Evolutionary conservation across 2,797 vertebrate genomes (phyloP), one percentile per base, ranked within the genome.

Genomic region (Micropoecilia bifurca): DNA sequence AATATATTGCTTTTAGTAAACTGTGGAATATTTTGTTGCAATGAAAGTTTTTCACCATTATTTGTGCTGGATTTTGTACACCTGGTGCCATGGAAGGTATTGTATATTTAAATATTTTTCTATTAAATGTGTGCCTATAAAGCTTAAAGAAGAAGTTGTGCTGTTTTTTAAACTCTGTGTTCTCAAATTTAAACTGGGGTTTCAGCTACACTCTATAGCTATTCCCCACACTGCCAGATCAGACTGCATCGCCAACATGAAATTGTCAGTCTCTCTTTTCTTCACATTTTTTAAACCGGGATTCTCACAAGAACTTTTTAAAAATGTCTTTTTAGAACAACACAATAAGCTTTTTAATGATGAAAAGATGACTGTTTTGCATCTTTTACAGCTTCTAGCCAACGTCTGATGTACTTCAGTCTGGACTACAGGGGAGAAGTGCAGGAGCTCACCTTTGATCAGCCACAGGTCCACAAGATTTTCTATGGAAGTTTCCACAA

Each of bases 401-500:
- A 97, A 90, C 91, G 95, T 10, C 91, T 99, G 94, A 95, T 95
- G 47, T 99, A 98, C 93, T 98, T 99, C 95, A 96, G 96, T 88
- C 97, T 96, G n/a, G 97, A 98, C 93, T 95, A 96, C 92, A 95
- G 97, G 84, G 96, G 96, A 10, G 95, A 96, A 79, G 92, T 97
- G 12, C 98, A 99, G 89, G 96, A 97, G 84, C 94, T 97, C 85
- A 97, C 95, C 84, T 99, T 99, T 50, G 96, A 98, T 78, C 97
- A 97, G 85, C 93, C 94, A 0, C 96, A 98, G 91, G 97, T 98
- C 79, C 97, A 95, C 91, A 96, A 93, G 85, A 93, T 99, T 41
- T 99, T 99, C 95, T 99, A 97, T 4, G 97, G 98, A 75, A 99
- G 97, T 82, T 99, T 98, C 87, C 98, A 99, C 87, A 99, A 99